A percentile compares a stretch with the other conserved stretches of the same genome.
phyloP scores from a whole-genome alignment of 2,113 vertebrate genomes.

The Eclectus roratus region DNA sequence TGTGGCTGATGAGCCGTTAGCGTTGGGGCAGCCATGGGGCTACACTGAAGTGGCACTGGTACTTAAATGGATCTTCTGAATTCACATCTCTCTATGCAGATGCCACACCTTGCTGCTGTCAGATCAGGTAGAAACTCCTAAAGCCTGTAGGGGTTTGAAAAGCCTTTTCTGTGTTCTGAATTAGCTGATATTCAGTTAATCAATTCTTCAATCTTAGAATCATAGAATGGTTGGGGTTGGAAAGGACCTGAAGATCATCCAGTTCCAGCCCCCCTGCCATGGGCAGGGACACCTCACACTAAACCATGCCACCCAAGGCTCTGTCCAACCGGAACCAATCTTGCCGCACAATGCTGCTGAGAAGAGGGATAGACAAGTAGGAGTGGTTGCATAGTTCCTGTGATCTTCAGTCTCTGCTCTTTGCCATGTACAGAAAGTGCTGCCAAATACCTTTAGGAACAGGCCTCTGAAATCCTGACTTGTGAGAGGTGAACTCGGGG shows the following conservation, averaged over 20 bases:
- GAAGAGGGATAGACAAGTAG: background rate
- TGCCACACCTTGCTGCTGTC: background rate
- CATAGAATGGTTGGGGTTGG: no score
- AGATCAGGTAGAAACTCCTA: background rate
- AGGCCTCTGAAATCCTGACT: background rate
- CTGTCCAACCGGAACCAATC: background rate
- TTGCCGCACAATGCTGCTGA: background rate
- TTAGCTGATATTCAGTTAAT: background rate
- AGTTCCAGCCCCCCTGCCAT: no score
- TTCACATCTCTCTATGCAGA: background rate
- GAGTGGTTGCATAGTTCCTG: background rate
- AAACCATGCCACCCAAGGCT: no score
- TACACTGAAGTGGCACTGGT: fast-evolving
- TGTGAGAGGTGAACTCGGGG: background rate
- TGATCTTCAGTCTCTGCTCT: background rate
- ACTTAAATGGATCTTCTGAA: background rate
- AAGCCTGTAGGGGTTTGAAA: background rate
- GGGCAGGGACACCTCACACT: no score
- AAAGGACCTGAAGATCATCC: no score
- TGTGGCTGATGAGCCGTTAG: background rate
- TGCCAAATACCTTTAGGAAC: background rate
- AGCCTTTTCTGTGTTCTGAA: background rate
- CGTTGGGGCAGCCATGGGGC: fast-evolving
- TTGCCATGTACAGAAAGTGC: background rate
- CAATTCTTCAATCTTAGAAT: background rate